Conservation (phyloP, 2,888 invertebrate species). For the Didymodactylos carnosus region DNA sequence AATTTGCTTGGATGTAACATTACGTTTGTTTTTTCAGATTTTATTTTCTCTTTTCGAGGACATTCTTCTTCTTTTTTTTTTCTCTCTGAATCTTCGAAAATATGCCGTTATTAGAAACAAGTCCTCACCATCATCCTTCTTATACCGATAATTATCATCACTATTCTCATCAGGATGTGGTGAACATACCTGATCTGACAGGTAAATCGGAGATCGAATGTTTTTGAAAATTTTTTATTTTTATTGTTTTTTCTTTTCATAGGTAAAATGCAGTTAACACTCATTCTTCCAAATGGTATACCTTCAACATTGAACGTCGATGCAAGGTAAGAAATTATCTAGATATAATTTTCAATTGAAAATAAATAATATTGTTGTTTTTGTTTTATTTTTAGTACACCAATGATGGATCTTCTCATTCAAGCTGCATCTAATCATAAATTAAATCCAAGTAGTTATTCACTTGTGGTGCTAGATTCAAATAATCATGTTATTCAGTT, state of each 20-base stretch:
- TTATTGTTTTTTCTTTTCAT: too few relatives aligned
- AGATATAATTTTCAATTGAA: not conserved
- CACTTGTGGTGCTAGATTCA: slow-evolving; percentile 43
- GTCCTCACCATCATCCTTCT: not conserved
- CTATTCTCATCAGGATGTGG: not conserved
- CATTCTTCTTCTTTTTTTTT: too few relatives aligned
- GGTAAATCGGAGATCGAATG: too few relatives aligned
- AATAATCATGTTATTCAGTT: slow-evolving; percentile 41
- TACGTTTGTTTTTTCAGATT: too few relatives aligned
- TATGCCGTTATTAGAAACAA: not conserved
- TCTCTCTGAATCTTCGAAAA: not conserved
- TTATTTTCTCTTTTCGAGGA: too few relatives aligned
- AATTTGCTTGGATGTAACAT: too few relatives aligned
- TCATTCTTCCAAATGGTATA: not conserved
- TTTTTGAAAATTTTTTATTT: too few relatives aligned
- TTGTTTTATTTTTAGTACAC: slow-evolving; percentile 40
- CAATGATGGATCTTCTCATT: slow-evolving; percentile 56
- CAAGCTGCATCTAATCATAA: slow-evolving; percentile 50
- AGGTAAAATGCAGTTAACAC: not conserved
- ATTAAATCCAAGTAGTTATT: slow-evolving; percentile 47
- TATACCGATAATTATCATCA: not conserved
- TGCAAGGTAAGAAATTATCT: not conserved
- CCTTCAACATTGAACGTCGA: not conserved
- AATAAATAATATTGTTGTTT: too few relatives aligned
- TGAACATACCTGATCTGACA: not conserved